Base-by-base conservation (phyloP, 1,140 invertebrate species). In the Drepana arcuata region DNA sequence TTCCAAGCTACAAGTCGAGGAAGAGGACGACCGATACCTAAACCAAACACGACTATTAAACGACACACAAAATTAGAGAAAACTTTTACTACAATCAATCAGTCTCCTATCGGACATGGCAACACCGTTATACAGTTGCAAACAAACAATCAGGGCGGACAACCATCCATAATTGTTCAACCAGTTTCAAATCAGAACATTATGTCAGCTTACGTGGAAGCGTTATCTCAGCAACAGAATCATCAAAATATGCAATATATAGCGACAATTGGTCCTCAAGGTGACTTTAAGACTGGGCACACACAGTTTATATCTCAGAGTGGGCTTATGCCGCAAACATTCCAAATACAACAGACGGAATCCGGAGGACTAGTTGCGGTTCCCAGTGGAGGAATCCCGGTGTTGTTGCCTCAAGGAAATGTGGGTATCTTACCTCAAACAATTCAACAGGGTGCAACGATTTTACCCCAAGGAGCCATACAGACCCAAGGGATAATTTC, bases 211-310 rank as follows among this genome's bases (percentile, higher is more conserved):
- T 91, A 90, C 71, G 87, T 91, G 0, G 89, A 91, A 52, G 85
- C 89, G 1, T 74, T 89, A 48, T 89, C 88, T 27, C 87, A 88
- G 46, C 88, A 88, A 38, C 86, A 88, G 14, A 88, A 86, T 37
- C n/a, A n/a, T n/a, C 88, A 90, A 54, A 89, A 88, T 65, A 79
- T 91, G 58, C 90, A 91, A 56, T 91, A 91, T 38, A 88, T 91
- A 30, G 86, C 89, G n/a, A 87, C 89, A 4, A 88, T 90, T 42
- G 84, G 86, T 58, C 82, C 86, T 49, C 72, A 88, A 85, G 50
- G 63, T 55, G 52, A 84, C 11, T 87, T 85, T 37, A 88, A 88
- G 49, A 84, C 86, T 13, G 63, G 67, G 7, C 74, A 75, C 5
- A 80, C 80, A 6, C 87, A 88, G 42, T 87, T 86, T 39, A 88